Evolutionary conservation across 2,888 invertebrate species (phyloP), one percentile per base, ranked within the genome.

Genomic region (Philereme vetulata): DNA sequence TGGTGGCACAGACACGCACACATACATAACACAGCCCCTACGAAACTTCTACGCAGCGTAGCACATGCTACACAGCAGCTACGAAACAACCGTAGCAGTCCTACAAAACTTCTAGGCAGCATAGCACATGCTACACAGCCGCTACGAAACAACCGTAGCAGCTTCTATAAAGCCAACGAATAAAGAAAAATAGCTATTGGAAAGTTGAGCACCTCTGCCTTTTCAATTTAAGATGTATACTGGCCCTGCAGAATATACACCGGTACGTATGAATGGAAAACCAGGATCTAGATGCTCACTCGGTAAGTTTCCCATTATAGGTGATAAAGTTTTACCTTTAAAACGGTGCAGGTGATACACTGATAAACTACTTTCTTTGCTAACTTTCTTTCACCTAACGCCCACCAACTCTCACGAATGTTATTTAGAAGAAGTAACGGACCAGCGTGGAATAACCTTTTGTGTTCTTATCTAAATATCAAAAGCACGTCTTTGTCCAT

Each of bases 151-250:
- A n/a, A n/a, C n/a, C n/a, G n/a, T n/a, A n/a, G n/a, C n/a, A n/a
- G n/a, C n/a, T n/a, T n/a, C n/a, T n/a, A n/a, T n/a, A n/a, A 65
- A 59, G 47, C 62, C 66, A 4, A 62, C 62, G 44, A 70, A 68
- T 11, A 68, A n/a, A 49, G 60, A 63, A 6, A 64, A n/a, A 35
- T 64, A 64, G n/a, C 52, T 38, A 34, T 65, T 65, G 34, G 44
- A n/a, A 8, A 34, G n/a, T 10, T 9, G 11, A 40, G 52, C 44
- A n/a, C 52, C 45, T 11, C 52, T 44, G 6, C n/a, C n/a, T n/a
- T n/a, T n/a, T n/a, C n/a, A n/a, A n/a, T n/a, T n/a, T 11, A 58
- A 38, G 1, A 63, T 54, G 11, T 43, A 40, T 34, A 64, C 4
- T 32, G 66, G 64, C 36, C 66, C 66, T 0, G 58, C 58, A 11